phyloP scores from a whole-genome alignment of 2,797 vertebrate genomes.

The Pseudocheirus occidentalis region DNA sequence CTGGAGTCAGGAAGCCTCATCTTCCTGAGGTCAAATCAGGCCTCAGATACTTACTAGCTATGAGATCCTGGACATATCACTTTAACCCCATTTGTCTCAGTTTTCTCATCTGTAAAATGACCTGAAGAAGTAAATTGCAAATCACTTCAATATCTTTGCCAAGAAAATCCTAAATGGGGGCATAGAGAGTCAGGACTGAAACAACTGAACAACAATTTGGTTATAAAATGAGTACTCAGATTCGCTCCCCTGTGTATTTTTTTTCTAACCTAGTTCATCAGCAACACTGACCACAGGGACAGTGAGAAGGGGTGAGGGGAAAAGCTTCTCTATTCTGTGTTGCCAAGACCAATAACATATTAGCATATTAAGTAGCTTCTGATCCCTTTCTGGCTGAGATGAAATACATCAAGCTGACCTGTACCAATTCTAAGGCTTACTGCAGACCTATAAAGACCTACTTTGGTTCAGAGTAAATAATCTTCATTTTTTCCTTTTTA shows the following conservation, averaged over 20 bases:
- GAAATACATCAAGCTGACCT: background rate
- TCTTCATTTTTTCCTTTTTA: background rate
- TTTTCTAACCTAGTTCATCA: background rate
- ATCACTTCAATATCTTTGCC: background rate
- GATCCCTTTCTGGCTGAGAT: background rate
- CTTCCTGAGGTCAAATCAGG: background rate
- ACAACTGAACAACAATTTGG: background rate
- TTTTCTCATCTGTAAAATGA: background rate
- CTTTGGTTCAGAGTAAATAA: background rate
- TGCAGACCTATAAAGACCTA: background rate
- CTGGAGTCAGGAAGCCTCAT: background rate
- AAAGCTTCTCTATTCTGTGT: background rate
- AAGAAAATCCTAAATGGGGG: background rate
- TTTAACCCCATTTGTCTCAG: background rate
- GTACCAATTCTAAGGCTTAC: background rate
- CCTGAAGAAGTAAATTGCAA: background rate
- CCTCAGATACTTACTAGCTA: no score
- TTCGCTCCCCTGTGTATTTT: background rate
- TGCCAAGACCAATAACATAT: constrained; percentile 1
- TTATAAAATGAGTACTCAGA: background rate
- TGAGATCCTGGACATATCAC: no score
- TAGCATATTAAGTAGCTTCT: background rate
- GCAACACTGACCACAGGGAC: background rate
- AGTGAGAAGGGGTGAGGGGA: background rate
- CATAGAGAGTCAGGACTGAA: background rate